These are phyloP conservation scores for Abramis brama DNA, from an alignment of 2,113 vertebrate genomes.

Conservation along the genomic window DNA sequence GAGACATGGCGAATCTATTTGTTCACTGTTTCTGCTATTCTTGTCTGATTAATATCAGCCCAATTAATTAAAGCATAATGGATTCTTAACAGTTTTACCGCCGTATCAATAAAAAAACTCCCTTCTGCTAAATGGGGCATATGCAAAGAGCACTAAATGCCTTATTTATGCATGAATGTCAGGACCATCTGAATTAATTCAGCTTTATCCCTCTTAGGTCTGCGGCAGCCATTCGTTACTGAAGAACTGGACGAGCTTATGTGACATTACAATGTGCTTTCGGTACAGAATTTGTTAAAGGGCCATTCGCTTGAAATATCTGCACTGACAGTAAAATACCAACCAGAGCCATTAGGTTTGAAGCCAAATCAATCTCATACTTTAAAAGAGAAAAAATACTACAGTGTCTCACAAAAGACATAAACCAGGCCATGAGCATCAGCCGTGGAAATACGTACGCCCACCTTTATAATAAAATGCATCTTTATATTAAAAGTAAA, in stretches of 20 bases:
- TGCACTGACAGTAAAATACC: conserved; percentile 33
- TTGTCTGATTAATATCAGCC: conserved; percentile 50
- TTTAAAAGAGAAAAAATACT: conserved; percentile 12
- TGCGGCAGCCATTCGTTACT: conserved; percentile 43
- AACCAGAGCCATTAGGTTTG: conserved; percentile 9
- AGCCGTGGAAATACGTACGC: not conserved
- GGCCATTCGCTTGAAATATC: conserved; percentile 35
- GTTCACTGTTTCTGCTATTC: not conserved
- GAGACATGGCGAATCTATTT: not conserved
- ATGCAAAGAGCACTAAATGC: conserved; percentile 31
- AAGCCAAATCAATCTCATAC: conserved; percentile 3
- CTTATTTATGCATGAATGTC: conserved; percentile 46
- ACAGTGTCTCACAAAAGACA: not conserved
- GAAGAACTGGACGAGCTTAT: conserved; percentile 9
- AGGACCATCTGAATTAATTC: conserved; percentile 24
- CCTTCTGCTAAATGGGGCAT: conserved; percentile 37
- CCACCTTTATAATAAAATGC: not conserved
- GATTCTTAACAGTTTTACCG: conserved; percentile 55
- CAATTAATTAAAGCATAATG: conserved; percentile 58
- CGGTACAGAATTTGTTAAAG: conserved; percentile 24
- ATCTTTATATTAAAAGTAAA: not conserved
- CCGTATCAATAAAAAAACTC: conserved; percentile 44
- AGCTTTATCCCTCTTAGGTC: conserved; percentile 35
- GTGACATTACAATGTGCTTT: conserved; percentile 34
- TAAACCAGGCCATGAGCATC: not conserved